Conservation (phyloP, 2,888 invertebrate species). For the Hydropsyche betteni region DNA sequence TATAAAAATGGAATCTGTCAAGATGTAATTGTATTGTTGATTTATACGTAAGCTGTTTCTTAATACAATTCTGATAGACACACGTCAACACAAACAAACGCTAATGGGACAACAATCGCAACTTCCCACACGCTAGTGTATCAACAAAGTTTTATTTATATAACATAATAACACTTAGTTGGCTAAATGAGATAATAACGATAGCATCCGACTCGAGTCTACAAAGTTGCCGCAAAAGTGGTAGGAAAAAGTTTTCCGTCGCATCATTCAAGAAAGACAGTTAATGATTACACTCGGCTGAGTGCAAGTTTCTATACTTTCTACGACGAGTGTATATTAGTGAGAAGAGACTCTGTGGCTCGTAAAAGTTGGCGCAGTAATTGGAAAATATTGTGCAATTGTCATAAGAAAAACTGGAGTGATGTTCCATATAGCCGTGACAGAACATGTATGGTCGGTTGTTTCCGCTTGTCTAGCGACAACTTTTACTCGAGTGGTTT, state of each 20-base stretch:
- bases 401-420: too few species aligned
- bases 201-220: conserved; percentile 4
- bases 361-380: conserved; percentile 1
- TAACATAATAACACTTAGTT: neutral
- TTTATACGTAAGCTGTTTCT: too few species aligned
- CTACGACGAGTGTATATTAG: conserved; percentile 11
- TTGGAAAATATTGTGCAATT: conserved; percentile 5
- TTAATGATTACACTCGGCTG: conserved; percentile 5
- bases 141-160: conserved; percentile 3
- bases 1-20: too few species aligned
- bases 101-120: too few species aligned
- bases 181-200: conserved; percentile 21
- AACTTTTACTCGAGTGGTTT: neutral
- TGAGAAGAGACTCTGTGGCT: neutral
- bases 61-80: too few species aligned
- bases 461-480: neutral
- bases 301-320: conserved; percentile 31
- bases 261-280: conserved; percentile 21
- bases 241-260: conserved; percentile 24
- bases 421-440: neutral
- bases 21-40: too few species aligned
- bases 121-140: too few species aligned
- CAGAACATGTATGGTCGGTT: neutral
- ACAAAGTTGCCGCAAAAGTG: conserved; percentile 27
- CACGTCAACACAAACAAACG: too few species aligned